Percentiles rank a stretch among this genome's conserved stretches.
Evolutionary conservation across 2,113 vertebrate genomes (phyloP).

Genomic region (Cnemophilus loriae): DNA sequence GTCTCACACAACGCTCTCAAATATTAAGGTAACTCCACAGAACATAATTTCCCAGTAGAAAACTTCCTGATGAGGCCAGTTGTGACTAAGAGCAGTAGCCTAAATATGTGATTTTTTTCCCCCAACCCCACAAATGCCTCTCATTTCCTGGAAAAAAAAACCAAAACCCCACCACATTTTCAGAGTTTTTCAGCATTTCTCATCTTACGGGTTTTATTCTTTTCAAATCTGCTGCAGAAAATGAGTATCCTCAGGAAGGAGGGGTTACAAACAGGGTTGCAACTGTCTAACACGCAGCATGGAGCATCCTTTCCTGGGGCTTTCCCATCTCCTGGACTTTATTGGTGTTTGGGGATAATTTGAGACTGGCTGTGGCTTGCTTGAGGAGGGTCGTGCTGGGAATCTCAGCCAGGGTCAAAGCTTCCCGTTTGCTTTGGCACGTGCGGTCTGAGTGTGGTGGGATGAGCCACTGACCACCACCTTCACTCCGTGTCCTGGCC

Average conservation of each 20-base stretch:
- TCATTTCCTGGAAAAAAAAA: neutral
- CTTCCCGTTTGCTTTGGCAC: slow-evolving; percentile 25
- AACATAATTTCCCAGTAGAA: neutral
- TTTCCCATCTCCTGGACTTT: neutral
- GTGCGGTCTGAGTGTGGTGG: fast-evolving
- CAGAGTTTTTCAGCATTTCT: neutral
- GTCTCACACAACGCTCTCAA: neutral
- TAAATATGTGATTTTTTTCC: neutral
- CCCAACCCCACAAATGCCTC: neutral
- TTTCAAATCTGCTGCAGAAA: neutral
- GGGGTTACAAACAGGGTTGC: neutral
- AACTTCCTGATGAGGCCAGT: neutral
- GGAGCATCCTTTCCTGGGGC: neutral
- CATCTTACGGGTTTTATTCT: neutral
- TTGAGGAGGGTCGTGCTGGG: neutral
- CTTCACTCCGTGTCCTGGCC: fast-evolving
- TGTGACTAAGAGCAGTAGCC: neutral
- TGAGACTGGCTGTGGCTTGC: neutral
- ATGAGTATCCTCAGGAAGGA: neutral
- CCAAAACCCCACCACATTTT: fast-evolving
- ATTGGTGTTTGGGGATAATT: neutral
- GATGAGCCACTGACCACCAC: neutral
- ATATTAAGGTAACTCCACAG: neutral
- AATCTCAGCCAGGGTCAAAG: neutral
- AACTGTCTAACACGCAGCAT: neutral